These are phyloP conservation scores for Papilio dardanus DNA, from an alignment of 1,140 invertebrate species.

Conservation along the genomic window DNA sequence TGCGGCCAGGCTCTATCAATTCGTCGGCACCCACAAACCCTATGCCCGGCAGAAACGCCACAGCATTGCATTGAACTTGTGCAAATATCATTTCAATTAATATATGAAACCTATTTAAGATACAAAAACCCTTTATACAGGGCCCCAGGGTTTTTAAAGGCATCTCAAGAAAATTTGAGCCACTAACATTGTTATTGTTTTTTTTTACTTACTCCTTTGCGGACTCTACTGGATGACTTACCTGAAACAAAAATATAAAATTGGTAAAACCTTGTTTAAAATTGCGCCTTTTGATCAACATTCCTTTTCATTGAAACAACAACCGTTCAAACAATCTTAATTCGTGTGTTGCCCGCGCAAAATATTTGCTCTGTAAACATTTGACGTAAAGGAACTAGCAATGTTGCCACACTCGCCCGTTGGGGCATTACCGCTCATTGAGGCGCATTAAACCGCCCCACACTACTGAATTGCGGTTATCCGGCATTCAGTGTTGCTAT, in stretches of 20 bases:
- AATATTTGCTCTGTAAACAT: constrained; percentile 22
- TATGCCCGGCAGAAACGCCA: neutral
- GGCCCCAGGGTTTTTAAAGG: no score
- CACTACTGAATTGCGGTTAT: constrained; percentile 34
- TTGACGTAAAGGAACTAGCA: constrained; percentile 26
- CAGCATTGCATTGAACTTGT: neutral
- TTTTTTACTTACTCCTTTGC: no score
- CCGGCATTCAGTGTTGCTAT: constrained; percentile 26
- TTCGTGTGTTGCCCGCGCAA: constrained; percentile 12
- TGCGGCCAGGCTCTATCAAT: neutral
- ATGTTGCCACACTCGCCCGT: constrained; percentile 3
- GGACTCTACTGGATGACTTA: neutral
- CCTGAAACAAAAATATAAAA: constrained; percentile 18
- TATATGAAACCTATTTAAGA: no score
- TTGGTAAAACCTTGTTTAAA: neutral
- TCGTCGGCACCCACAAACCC: neutral
- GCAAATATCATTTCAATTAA: neutral
- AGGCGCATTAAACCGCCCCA: constrained; percentile 32
- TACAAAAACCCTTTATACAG: no score
- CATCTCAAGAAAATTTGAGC: no score
- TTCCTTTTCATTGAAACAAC: neutral
- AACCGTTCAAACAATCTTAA: neutral
- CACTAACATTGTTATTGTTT: no score
- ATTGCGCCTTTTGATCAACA: neutral
- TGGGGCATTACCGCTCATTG: constrained; percentile 29